Base-by-base conservation (phyloP, 2,888 invertebrate genomes). In the Molanna angustata region DNA sequence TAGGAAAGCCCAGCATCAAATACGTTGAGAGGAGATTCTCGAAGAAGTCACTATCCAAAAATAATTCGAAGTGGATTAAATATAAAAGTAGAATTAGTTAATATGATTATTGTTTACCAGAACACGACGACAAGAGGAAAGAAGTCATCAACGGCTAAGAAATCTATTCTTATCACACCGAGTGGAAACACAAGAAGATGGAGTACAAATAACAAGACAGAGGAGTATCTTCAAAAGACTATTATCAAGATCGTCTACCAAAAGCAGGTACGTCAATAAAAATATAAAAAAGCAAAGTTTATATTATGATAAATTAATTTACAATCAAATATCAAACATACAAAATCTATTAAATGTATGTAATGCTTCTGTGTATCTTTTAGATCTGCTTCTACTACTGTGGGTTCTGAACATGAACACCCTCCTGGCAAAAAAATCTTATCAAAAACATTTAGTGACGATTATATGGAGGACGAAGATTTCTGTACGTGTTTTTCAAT, bases 401-500 rank as follows among this genome's bases (percentile, higher is more conserved):
- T n/a, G n/a, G n/a, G 62, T 32, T 56, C 56, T 20, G 64, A 63
- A 35, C 61, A 62, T 52, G 63, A 67, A 19, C 67, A 67, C 37
- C 54, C 60, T 27, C 67, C 70, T 1, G 59, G 67, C 0, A 67
- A 67, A 56, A 62, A 70, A 60, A 62, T 73, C 3, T 58, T 69
- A 6, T 74, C 75, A 0, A 65, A 68, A 1, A 67, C 70, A 35
- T 75, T 64, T 27, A 72, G 70, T 57, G 73, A 74, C 41, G 72
- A 73, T 32, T 64, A 65, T 20, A 63, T 69, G 18, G 73, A 73
- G 14, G 67, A 69, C 16, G 71, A 72, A 32, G 73, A 68, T 40
- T 61, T 55, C 17, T 51, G 58, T 58, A 52, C 44, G 54, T 53
- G 22, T 42, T 37, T 44, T 17, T 44, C 22, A 11, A 40, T 40